phyloP scores from a whole-genome alignment of 2,888 invertebrate species.

The Scaptomyza tumidula region DNA sequence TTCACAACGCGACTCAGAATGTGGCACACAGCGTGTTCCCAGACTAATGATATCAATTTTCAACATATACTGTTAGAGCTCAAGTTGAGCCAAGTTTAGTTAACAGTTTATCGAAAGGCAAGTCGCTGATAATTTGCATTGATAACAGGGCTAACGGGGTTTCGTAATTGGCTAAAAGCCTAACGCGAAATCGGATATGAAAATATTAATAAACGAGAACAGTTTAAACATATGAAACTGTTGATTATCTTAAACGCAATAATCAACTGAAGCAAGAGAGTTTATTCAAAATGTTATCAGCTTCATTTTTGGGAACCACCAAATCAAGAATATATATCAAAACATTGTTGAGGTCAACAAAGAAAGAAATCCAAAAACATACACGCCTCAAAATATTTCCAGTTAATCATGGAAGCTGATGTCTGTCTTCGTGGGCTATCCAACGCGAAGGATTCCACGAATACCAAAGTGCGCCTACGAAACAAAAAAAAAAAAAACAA shows the following conservation, averaged over 20 bases:
- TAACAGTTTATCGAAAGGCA: constrained; percentile 56
- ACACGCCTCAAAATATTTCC: constrained; percentile 75
- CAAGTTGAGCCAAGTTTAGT: constrained; percentile 30
- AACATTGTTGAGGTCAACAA: constrained; percentile 34
- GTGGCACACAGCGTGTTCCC: constrained; percentile 6
- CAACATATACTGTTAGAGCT: constrained; percentile 53
- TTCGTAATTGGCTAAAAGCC: constrained; percentile 30
- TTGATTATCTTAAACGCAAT: neutral
- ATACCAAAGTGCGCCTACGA: constrained; percentile 41
- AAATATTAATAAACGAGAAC: neutral
- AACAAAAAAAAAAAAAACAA: neutral
- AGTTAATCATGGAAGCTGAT: constrained; percentile 61
- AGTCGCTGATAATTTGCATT: constrained; percentile 61
- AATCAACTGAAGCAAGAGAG: too few species aligned
- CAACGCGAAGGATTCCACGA: constrained; percentile 66
- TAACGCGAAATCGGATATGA: constrained; percentile 1
- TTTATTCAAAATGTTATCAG: neutral
- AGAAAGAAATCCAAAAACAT: constrained; percentile 33
- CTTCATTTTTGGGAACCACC: neutral
- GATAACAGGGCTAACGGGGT: constrained; percentile 57
- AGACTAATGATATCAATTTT: constrained; percentile 71
- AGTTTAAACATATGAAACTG: neutral
- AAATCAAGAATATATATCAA: constrained; percentile 43
- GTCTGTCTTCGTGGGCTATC: constrained; percentile 39
- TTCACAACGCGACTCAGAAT: neutral